Evolutionary conservation across 2,797 vertebrate species (phyloP), one percentile per base, ranked within the genome.

Genomic region (Astyanax mexicanus): DNA sequence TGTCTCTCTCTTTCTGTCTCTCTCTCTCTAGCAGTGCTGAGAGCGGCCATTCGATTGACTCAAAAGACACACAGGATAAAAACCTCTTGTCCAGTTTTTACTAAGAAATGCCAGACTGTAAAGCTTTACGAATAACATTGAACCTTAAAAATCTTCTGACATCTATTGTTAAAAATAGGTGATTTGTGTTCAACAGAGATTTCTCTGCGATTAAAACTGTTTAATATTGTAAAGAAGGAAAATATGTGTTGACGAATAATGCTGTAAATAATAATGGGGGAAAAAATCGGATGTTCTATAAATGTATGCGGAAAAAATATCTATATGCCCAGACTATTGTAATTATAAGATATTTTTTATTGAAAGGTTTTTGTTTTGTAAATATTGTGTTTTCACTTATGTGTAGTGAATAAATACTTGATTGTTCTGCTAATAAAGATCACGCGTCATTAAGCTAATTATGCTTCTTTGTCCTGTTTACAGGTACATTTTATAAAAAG

Each of bases 341-440:
- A 99, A 98, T 97, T 97, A 97, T 96, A 95, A 97, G 94, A 96
- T 98, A 99, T 99, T 99, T 98, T 95, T 98, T 97, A 98, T 98
- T 95, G 95, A 96, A 97, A 96, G 90, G 66, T 84, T 95, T n/a
- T 95, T 91, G 86, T 98, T 95, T 80, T 98, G 97, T 99, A 99
- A 95, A 98, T 98, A 98, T 94, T 93, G 95, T 94, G 95, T 96
- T 93, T 91, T 85, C 88, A 89, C 86, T 86, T 80, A 78, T 85
- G 88, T 90, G 87, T 89, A 89, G 91, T 92, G 87, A 88, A 91
- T 85, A 83, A 90, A 86, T 79, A 74, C 88, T 89, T 92, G 84
- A 86, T 68, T 90, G 89, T 89, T 89, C 90, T 89, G 87, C 86
- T 86, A 87, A 88, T 91, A 89, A 90, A 88, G 86, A 86, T 89